phyloP scores from a whole-genome alignment of 2,888 invertebrate genomes.

The Phalera bucephala region DNA sequence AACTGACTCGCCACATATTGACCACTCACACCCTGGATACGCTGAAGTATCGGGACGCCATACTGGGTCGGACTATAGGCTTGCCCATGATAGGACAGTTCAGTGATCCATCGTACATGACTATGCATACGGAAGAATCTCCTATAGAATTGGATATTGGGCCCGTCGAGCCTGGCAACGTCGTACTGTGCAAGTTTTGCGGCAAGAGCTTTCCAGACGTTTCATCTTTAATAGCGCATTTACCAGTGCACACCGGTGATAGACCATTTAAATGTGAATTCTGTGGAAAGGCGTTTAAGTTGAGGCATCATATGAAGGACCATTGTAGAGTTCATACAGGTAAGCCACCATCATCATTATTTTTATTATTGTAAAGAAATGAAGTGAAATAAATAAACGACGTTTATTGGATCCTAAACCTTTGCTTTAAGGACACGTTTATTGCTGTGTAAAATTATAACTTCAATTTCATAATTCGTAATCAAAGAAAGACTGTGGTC shows the following conservation, averaged over 20 bases:
- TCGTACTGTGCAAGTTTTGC: conserved; percentile 95
- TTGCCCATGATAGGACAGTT: conserved; percentile 73
- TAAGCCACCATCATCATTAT: no score
- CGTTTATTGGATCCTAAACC: no score
- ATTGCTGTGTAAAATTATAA: no score
- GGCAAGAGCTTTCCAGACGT: conserved; percentile 96
- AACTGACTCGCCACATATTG: conserved; percentile 94
- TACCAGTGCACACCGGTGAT: conserved; percentile 95
- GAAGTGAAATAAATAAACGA: no score
- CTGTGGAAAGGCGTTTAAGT: conserved; percentile 96
- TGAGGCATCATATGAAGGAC: conserved; percentile 97
- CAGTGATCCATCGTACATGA: conserved; percentile 73
- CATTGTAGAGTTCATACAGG: conserved; percentile 96
- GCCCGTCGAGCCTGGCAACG: conserved; percentile 87
- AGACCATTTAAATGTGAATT: conserved; percentile 96
- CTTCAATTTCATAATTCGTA: no score
- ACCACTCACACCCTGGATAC: conserved; percentile 95
- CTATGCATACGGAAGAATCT: conserved; percentile 82
- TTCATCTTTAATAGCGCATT: conserved; percentile 92
- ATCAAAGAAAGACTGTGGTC: no score
- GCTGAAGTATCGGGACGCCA: conserved; percentile 91
- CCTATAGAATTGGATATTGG: conserved; percentile 83
- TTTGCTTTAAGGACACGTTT: no score
- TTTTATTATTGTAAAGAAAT: no score
- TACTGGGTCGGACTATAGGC: conserved; percentile 65